phyloP scores from a whole-genome alignment of 2,113 vertebrate genomes.

The Onychostoma macrolepis region DNA sequence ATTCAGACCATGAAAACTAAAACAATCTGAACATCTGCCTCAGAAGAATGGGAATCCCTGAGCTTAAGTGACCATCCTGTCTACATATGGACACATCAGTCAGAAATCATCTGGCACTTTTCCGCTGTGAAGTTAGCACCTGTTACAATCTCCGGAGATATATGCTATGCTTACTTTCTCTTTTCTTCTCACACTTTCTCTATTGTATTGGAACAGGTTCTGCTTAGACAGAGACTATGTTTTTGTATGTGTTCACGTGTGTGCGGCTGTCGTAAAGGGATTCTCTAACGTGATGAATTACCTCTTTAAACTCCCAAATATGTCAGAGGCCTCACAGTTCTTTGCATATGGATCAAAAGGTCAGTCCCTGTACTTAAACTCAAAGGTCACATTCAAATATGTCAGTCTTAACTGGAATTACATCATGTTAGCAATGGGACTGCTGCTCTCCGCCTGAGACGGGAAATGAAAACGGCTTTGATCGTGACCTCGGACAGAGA shows the following conservation, averaged over 20 bases:
- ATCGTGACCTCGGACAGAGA: slow-evolving; percentile 15
- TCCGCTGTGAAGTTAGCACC: slow-evolving; percentile 25
- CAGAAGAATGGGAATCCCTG: slow-evolving; percentile 6
- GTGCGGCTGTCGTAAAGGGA: slow-evolving; percentile 26
- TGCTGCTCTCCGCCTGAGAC: not conserved
- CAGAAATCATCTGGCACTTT: slow-evolving; percentile 31
- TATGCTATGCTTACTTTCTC: slow-evolving; percentile 9
- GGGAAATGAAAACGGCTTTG: slow-evolving; percentile 40
- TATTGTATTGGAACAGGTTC: not conserved
- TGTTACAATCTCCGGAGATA: slow-evolving; percentile 39
- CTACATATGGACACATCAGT: slow-evolving; percentile 16
- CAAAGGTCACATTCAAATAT: slow-evolving; percentile 30
- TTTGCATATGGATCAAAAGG: slow-evolving; percentile 35
- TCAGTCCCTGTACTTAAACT: slow-evolving; percentile 16
- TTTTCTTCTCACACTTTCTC: not conserved
- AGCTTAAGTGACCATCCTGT: slow-evolving; percentile 13
- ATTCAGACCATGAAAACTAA: not conserved
- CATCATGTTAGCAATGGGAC: slow-evolving; percentile 34
- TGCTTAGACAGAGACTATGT: not conserved
- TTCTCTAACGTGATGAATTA: slow-evolving; percentile 22
- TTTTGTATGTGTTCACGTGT: not conserved
- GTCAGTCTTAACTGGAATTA: slow-evolving; percentile 29
- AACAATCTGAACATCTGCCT: slow-evolving; percentile 39
- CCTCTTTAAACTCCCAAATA: slow-evolving; percentile 26
- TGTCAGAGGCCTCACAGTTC: slow-evolving; percentile 28